Conservation (phyloP, 2,888 invertebrate genomes). For the Cerastis rubricosa region DNA sequence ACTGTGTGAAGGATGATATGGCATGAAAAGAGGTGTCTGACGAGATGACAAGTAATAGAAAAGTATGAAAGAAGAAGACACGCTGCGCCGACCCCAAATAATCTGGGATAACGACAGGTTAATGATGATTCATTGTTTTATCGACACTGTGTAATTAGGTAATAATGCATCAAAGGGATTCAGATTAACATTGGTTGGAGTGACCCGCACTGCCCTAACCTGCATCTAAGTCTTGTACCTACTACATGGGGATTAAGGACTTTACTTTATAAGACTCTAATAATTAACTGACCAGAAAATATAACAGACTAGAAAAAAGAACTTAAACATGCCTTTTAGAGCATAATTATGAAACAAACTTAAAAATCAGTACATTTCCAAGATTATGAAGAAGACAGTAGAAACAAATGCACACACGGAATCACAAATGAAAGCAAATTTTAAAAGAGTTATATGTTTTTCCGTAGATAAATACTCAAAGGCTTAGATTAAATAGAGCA, state of each 20-base stretch:
- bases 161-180: neutral
- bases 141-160: neutral
- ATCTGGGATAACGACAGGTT: too few relatives aligned
- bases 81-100: too few relatives aligned
- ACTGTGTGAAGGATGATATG: too few relatives aligned
- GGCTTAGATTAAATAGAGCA: neutral
- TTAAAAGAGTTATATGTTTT: neutral
- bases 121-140: neutral
- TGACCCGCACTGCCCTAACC: too few relatives aligned
- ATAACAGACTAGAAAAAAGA: neutral
- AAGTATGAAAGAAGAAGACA: too few relatives aligned
- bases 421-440: neutral
- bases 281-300: neutral
- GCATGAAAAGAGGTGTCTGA: too few relatives aligned
- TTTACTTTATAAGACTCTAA: neutral
- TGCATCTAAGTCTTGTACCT: neutral
- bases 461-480: neutral
- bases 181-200: neutral
- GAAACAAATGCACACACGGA: neutral
- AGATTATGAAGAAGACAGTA: neutral
- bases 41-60: too few relatives aligned
- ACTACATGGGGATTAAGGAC: neutral
- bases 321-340: neutral
- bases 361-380: neutral
- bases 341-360: neutral